phyloP scores from a whole-genome alignment of 2,113 vertebrate species.

The Albula glossodonta region DNA sequence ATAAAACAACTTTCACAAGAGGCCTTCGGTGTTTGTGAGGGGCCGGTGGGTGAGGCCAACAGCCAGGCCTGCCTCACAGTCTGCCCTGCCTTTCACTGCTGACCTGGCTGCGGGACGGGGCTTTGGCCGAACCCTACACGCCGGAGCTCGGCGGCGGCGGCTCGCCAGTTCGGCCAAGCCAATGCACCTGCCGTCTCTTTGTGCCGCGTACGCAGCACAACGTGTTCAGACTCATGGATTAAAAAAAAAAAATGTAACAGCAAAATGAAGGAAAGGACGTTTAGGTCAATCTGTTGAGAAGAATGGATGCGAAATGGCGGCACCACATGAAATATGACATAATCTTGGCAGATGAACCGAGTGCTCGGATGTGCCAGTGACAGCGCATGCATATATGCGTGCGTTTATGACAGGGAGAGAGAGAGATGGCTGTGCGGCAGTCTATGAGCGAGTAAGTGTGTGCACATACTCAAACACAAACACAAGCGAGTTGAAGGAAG shows the following conservation, averaged over 20 bases:
- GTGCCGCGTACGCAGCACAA: not conserved
- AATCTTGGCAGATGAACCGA: not conserved
- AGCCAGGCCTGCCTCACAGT: too few species aligned
- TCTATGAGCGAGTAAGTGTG: too few species aligned
- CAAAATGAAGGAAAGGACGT: not conserved
- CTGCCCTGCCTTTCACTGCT: too few species aligned
- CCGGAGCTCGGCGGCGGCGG: too few species aligned
- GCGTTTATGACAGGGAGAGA: conserved; percentile 31
- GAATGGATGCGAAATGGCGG: not conserved
- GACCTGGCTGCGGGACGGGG: too few species aligned
- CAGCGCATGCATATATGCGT: conserved; percentile 4
- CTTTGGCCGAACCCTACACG: too few species aligned
- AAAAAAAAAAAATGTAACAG: not conserved
- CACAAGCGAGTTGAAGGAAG: too few species aligned
- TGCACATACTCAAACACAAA: too few species aligned
- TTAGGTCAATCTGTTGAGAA: not conserved
- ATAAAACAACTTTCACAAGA: not conserved
- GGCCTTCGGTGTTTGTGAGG: too few species aligned
- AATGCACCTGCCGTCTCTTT: not conserved
- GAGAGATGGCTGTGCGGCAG: not conserved
- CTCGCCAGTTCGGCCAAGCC: not conserved
- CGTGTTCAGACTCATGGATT: not conserved
- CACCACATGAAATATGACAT: not conserved
- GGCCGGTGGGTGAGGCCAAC: not conserved
- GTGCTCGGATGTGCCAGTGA: not conserved